These are phyloP conservation scores for Bos javanicus DNA, from an alignment of 2,113 vertebrate species.

Conservation along the genomic window DNA sequence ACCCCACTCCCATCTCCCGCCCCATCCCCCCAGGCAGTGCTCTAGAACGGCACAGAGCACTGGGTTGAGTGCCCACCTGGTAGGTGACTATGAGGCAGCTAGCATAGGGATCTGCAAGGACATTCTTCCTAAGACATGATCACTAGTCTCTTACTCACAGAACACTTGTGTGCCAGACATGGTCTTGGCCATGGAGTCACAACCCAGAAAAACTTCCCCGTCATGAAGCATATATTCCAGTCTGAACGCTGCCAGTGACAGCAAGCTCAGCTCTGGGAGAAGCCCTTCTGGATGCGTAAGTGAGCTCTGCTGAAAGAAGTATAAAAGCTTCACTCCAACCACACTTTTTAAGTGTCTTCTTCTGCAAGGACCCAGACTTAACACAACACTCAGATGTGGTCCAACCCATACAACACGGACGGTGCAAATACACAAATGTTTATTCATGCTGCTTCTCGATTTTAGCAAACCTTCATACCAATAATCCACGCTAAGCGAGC, in stretches of 20 bases:
- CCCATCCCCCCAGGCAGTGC: not conserved
- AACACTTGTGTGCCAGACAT: not conserved
- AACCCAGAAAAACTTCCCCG: not conserved
- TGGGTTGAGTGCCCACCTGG: not conserved
- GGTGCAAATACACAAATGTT: too few relatives aligned
- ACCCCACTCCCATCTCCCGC: accelerated
- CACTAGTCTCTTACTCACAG: not conserved
- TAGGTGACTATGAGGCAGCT: accelerated
- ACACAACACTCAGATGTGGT: not conserved
- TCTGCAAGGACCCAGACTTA: not conserved
- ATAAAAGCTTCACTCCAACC: not conserved
- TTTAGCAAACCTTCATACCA: not conserved
- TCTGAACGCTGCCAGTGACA: accelerated
- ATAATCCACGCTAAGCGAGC: not conserved
- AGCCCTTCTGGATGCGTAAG: too few relatives aligned
- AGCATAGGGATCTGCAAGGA: not conserved
- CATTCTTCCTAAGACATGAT: not conserved
- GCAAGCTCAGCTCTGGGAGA: not conserved
- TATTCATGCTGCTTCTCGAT: not conserved
- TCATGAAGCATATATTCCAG: not conserved
- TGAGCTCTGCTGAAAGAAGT: not conserved
- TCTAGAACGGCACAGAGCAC: not conserved
- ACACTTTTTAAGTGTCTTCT: not conserved
- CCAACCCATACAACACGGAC: not conserved
- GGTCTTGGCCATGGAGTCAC: not conserved